Base-by-base conservation (phyloP, 2,797 vertebrate genomes). In the Nannoperca australis region DNA sequence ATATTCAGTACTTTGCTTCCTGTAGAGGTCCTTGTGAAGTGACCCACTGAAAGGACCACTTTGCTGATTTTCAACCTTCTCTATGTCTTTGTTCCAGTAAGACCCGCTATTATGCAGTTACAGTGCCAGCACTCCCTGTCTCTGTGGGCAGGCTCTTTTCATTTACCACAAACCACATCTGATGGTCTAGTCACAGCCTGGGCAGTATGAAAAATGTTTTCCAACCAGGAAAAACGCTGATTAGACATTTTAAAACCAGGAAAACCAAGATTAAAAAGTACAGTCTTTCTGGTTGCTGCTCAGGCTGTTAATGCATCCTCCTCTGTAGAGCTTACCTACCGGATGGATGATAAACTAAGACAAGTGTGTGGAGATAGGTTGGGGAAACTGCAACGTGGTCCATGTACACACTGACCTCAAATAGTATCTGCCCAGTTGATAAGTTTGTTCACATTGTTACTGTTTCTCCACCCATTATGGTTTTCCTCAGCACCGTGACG, bases 401-500 rank as follows among this genome's bases (percentile, higher is more conserved):
- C 76, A 51, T 74, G 2, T 17, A 8, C 44, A 14, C 2, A 3
- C 5, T 17, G 32, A 42, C 4, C 24, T 27, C 34, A 45, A 47
- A 38, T n/a, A 45, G 15, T 2, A 64, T 76, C 20, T 32, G 15
- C 45, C 38, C 20, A 17, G 9, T 1, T 17, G 18, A 13, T 55
- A 13, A 55, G 12, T 38, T 1, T 18, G 34, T 60, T 50, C 7
- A 3, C 53, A 4, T 51, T 38, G 13, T 17, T 18, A 12, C 51
- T 66, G 65, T 22, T 1, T 73, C 2, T 61, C 20, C 38, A 22
- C 36, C 24, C 56, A 2, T 76, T 5, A 78, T 40, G 11, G 12
- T 15, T 10, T 45, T 36, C 62, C 22, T 34, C 88, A 99, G 98
- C 97, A 99, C 76, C 97, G 97, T 53, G 97, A 98, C 13, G 97